Conservation (phyloP, 2,113 vertebrate genomes). For the Chloebia gouldiae region DNA sequence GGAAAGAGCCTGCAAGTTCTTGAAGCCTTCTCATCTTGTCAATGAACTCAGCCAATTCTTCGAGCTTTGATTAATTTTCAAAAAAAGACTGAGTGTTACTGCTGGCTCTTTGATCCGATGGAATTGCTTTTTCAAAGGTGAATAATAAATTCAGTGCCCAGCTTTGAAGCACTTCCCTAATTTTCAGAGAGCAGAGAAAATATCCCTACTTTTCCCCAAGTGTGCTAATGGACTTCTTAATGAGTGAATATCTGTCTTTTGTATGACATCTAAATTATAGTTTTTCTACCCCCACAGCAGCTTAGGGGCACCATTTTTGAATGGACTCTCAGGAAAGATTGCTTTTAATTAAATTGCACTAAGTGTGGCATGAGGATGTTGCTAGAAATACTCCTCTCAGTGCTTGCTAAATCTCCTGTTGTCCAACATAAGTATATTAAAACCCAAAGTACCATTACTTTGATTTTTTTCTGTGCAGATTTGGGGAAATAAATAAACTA, state of each 20-base stretch:
- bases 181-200: neutral
- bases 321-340: neutral
- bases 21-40: neutral
- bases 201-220: neutral
- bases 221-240: conserved; percentile 20
- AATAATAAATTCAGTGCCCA: neutral
- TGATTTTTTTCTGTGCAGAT: neutral
- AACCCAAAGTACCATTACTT: neutral
- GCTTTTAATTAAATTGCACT: neutral
- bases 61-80: neutral
- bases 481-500: neutral
- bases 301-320: neutral
- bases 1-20: neutral
- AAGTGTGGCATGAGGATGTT: neutral
- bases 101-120: neutral
- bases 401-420: neutral
- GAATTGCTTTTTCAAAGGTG: neutral
- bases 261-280: neutral
- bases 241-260: neutral
- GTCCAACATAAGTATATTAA: neutral
- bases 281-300: neutral
- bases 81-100: neutral
- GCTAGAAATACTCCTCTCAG: neutral
- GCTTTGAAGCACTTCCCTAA: neutral
- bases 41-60: neutral